These are phyloP conservation scores for Lasioglossum baleicum DNA, from an alignment of 1,140 invertebrate genomes.

Conservation along the genomic window DNA sequence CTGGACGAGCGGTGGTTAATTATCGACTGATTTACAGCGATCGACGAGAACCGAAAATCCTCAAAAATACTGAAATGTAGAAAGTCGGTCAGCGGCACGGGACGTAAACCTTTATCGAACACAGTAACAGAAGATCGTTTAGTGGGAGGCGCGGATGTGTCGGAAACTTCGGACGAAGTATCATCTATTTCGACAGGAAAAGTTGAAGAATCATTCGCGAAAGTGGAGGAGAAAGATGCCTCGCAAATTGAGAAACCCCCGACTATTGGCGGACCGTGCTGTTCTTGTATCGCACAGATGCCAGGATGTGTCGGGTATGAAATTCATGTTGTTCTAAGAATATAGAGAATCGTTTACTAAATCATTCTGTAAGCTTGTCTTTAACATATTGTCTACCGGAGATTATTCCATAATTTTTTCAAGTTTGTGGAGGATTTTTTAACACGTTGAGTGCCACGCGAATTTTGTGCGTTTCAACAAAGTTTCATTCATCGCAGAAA, in stretches of 20 bases:
- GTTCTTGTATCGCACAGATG: slow-evolving; percentile 11
- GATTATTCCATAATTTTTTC: too few species aligned
- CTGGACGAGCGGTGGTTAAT: background rate
- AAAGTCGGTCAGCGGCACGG: slow-evolving; percentile 6
- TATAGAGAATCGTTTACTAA: too few species aligned
- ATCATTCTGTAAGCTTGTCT: too few species aligned
- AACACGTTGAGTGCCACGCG: too few species aligned
- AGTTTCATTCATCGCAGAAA: too few species aligned
- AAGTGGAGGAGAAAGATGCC: background rate
- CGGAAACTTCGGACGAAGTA: slow-evolving; percentile 14
- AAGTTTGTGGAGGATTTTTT: too few species aligned
- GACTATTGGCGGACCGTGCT: slow-evolving; percentile 33
- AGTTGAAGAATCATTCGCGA: background rate
- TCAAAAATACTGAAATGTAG: slow-evolving; percentile 22
- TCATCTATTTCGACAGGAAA: background rate
- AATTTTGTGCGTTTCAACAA: too few species aligned
- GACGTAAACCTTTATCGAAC: slow-evolving; percentile 20
- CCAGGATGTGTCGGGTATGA: slow-evolving; percentile 38
- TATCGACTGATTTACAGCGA: slow-evolving; percentile 6
- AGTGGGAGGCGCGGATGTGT: slow-evolving; percentile 49
- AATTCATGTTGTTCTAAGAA: background rate
- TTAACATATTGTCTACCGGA: too few species aligned
- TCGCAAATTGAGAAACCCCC: background rate
- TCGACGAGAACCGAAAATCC: slow-evolving; percentile 13
- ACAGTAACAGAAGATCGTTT: slow-evolving; percentile 48